These are phyloP conservation scores for Microplitis manilae DNA, from an alignment of 2,888 invertebrate genomes.

Conservation along the genomic window DNA sequence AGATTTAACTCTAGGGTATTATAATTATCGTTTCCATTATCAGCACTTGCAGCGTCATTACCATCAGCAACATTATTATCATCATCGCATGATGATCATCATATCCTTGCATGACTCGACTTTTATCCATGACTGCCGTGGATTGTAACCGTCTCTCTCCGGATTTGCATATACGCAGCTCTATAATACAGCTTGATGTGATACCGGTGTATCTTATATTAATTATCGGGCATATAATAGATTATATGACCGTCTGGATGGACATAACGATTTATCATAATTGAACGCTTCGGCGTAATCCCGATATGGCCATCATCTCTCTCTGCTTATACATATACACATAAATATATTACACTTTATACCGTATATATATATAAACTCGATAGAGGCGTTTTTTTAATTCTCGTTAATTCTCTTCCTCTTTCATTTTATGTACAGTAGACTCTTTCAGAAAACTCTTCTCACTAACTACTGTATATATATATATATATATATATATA, in stretches of 20 bases:
- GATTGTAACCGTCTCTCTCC: slow-evolving; percentile 11
- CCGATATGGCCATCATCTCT: slow-evolving; percentile 30
- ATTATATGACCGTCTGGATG: slow-evolving; percentile 25
- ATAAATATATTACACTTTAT: neutral
- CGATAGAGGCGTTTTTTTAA: neutral
- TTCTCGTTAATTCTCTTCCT: neutral
- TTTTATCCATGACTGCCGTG: slow-evolving; percentile 25
- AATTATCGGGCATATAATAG: slow-evolving; percentile 38
- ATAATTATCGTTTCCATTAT: slow-evolving; percentile 38
- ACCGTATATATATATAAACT: neutral
- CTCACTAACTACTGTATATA: neutral
- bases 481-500: too few species aligned
- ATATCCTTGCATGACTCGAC: slow-evolving; percentile 13
- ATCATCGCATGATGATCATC: neutral
- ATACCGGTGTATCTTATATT: slow-evolving; percentile 35
- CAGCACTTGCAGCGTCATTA: slow-evolving; percentile 38
- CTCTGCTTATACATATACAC: neutral
- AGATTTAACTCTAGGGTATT: slow-evolving; percentile 9
- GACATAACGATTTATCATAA: slow-evolving; percentile 40
- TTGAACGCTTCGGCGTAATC: slow-evolving; percentile 31
- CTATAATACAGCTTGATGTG: slow-evolving; percentile 3
- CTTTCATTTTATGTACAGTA: neutral
- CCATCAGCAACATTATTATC: neutral
- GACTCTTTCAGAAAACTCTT: neutral
- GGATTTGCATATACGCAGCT: slow-evolving; percentile 1